These are phyloP conservation scores for Pyrrhosoma nymphula DNA, from an alignment of 2,888 invertebrate genomes.

Conservation along the genomic window DNA sequence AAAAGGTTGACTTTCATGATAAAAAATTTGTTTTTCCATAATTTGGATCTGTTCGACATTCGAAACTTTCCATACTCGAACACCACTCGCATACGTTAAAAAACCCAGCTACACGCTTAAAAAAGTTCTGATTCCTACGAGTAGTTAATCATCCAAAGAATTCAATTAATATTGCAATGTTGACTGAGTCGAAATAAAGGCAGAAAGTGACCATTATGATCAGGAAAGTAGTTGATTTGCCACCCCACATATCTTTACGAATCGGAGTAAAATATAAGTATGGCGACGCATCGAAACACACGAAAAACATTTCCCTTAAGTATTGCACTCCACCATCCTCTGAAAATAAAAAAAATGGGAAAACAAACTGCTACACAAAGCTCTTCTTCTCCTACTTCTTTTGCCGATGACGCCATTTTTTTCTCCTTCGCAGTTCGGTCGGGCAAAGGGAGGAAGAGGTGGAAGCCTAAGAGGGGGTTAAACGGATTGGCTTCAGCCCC, in stretches of 20 bases:
- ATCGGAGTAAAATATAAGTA: background rate
- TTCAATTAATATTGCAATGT: too few species aligned
- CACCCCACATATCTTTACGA: background rate
- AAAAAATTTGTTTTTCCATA: too few species aligned
- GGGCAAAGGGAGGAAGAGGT: background rate
- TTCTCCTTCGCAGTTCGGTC: slow-evolving; percentile 17
- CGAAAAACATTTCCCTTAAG: background rate
- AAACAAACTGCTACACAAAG: background rate
- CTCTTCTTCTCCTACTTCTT: background rate
- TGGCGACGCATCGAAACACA: background rate
- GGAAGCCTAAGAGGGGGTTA: slow-evolving; percentile 23
- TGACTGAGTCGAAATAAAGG: background rate
- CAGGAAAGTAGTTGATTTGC: background rate
- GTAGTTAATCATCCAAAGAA: too few species aligned
- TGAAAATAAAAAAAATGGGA: background rate
- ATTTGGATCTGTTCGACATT: too few species aligned
- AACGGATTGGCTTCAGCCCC: slow-evolving; percentile 46
- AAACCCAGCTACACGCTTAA: too few species aligned
- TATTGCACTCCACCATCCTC: background rate
- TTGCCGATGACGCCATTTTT: slow-evolving; percentile 9
- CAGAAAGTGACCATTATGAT: background rate
- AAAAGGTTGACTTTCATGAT: too few species aligned
- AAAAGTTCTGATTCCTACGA: too few species aligned
- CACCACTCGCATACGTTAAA: too few species aligned
- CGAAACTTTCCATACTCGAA: too few species aligned